These are phyloP conservation scores for Bos javanicus DNA, from an alignment of 2,113 vertebrate genomes.

Conservation along the genomic window DNA sequence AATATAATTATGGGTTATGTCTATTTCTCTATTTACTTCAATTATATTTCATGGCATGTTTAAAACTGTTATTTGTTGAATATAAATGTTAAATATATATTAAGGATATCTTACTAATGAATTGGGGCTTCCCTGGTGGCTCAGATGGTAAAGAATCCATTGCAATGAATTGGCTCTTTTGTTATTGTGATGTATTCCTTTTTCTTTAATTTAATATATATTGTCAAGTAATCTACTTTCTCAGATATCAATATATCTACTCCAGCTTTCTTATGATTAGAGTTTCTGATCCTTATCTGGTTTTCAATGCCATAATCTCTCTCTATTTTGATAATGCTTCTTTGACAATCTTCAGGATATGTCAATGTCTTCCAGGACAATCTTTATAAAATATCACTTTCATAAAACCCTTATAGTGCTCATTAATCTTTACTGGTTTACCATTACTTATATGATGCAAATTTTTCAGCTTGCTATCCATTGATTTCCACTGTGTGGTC, in stretches of 20 bases:
- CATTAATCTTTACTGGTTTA: background rate
- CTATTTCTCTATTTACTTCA: background rate
- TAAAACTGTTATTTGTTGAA: background rate
- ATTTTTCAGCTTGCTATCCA: background rate
- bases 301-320: background rate
- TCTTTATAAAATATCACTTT: background rate
- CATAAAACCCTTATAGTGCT: background rate
- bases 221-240: background rate
- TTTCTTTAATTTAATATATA: background rate
- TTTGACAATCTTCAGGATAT: background rate
- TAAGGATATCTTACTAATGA: background rate
- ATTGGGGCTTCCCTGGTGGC: no score
- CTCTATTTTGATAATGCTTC: background rate
- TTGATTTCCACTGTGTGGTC: background rate
- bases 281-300: background rate
- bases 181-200: background rate
- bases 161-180: background rate
- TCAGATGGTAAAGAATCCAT: no score
- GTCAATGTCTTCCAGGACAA: background rate
- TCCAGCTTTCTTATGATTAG: background rate
- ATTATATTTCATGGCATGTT: background rate
- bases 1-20: background rate
- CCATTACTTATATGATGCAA: background rate
- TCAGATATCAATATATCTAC: background rate
- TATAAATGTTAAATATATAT: background rate